These are phyloP conservation scores for Yasuhikotakia modesta DNA, from an alignment of 2,797 vertebrate genomes.

Conservation along the genomic window DNA sequence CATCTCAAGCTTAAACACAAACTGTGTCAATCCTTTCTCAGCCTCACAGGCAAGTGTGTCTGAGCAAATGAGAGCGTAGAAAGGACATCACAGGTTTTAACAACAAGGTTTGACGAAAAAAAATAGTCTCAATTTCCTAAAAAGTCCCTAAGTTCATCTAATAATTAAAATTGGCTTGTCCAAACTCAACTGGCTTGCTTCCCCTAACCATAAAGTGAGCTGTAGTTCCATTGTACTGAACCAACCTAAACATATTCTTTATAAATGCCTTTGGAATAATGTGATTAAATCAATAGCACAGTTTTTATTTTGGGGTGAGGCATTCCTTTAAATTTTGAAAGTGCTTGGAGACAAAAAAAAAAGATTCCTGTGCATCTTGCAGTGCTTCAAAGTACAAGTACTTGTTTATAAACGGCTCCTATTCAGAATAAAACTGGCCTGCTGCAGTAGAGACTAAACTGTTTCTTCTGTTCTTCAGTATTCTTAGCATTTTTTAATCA, in stretches of 20 bases:
- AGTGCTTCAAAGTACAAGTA: background rate
- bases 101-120: conserved; percentile 42
- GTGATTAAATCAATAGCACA: too few relatives aligned
- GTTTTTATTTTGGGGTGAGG: too few relatives aligned
- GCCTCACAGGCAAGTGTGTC: conserved; percentile 4
- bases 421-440: background rate
- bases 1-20: conserved; percentile 39
- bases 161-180: background rate
- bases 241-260: background rate
- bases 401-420: background rate
- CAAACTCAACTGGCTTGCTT: background rate
- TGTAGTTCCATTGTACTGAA: background rate
- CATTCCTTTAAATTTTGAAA: too few relatives aligned
- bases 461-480: conserved; percentile 2
- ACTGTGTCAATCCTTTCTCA: conserved; percentile 32
- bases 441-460: background rate
- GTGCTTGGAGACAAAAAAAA: background rate
- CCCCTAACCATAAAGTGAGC: background rate
- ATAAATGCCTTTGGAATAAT: background rate
- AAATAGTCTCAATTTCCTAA: conserved; percentile 21
- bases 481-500: conserved; percentile 17
- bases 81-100: conserved; percentile 35
- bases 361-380: background rate
- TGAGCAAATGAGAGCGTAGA: conserved; percentile 34
- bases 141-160: too few relatives aligned